These are phyloP conservation scores for Craniophora ligustri DNA, from an alignment of 2,888 invertebrate genomes.

Conservation along the genomic window DNA sequence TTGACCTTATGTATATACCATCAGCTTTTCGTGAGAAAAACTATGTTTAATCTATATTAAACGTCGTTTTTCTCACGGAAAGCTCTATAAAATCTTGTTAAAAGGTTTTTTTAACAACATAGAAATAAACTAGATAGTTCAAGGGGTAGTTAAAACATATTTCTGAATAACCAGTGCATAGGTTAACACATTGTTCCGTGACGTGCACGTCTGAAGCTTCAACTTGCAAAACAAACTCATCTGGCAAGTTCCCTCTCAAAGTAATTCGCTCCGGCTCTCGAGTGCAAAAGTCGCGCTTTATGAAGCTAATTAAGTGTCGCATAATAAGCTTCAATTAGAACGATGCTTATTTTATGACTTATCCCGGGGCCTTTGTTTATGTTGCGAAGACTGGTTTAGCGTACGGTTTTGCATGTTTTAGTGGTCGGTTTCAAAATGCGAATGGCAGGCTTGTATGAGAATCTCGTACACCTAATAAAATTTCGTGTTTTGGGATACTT, in stretches of 20 bases:
- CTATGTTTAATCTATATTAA: too few species aligned
- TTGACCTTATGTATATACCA: too few species aligned
- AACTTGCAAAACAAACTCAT: conserved; percentile 48
- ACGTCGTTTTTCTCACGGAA: too few species aligned
- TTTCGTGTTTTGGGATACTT: too few species aligned
- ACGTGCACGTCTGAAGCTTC: conserved; percentile 20
- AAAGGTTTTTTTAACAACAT: too few species aligned
- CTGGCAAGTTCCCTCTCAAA: conserved; percentile 47
- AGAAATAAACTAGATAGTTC: too few species aligned
- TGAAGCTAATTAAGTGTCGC: conserved; percentile 62
- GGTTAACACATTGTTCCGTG: conserved; percentile 10
- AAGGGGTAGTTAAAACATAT: neutral
- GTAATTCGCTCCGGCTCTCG: conserved; percentile 57
- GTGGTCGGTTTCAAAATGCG: neutral
- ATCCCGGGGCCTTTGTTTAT: conserved; percentile 52
- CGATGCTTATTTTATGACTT: conserved; percentile 57
- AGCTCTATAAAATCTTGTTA: too few species aligned
- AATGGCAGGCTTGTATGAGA: too few species aligned
- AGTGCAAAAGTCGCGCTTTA: conserved; percentile 63
- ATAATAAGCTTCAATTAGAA: conserved; percentile 65
- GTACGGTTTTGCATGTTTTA: conserved; percentile 5
- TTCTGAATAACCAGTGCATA: neutral
- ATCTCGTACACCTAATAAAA: too few species aligned
- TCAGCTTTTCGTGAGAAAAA: too few species aligned
- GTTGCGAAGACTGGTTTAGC: conserved; percentile 34